phyloP scores from a whole-genome alignment of 2,113 vertebrate species.

The Okapia johnstoni region DNA sequence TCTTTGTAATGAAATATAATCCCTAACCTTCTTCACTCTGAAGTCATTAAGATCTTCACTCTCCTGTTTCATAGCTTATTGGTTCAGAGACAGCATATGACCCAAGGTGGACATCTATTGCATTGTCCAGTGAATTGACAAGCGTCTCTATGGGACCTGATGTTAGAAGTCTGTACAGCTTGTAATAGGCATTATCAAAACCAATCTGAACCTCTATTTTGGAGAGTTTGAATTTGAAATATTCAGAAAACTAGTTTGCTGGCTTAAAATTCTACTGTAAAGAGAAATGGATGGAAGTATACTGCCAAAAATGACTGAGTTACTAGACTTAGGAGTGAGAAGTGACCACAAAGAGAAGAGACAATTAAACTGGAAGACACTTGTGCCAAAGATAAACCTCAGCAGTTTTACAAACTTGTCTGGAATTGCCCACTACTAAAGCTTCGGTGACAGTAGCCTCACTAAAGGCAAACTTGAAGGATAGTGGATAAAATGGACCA shows the following conservation, averaged over 20 bases:
- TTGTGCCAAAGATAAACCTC: background rate
- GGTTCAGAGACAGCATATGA: background rate
- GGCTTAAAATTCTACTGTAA: background rate
- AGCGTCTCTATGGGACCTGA: background rate
- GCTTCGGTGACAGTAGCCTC: background rate
- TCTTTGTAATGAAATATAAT: background rate
- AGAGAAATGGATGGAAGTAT: background rate
- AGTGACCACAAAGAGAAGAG: background rate
- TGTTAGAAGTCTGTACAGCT: background rate
- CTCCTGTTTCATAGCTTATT: background rate
- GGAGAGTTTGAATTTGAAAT: background rate
- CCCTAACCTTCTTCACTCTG: background rate
- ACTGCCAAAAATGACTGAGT: background rate
- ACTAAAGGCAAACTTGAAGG: background rate
- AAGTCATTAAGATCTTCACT: background rate
- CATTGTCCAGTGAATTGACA: background rate
- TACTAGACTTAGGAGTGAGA: background rate
- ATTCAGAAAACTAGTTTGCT: background rate
- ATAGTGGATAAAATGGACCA: background rate
- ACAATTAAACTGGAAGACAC: background rate
- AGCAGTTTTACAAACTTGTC: background rate
- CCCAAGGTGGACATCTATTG: background rate
- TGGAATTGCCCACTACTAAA: background rate
- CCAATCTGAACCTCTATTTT: background rate
- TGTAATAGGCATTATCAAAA: background rate